A percentile compares a stretch with the other conserved stretches of the same genome.
These are phyloP conservation scores for Megastigmus dorsalis DNA, from an alignment of 2,888 invertebrate species.

Conservation along the genomic window DNA sequence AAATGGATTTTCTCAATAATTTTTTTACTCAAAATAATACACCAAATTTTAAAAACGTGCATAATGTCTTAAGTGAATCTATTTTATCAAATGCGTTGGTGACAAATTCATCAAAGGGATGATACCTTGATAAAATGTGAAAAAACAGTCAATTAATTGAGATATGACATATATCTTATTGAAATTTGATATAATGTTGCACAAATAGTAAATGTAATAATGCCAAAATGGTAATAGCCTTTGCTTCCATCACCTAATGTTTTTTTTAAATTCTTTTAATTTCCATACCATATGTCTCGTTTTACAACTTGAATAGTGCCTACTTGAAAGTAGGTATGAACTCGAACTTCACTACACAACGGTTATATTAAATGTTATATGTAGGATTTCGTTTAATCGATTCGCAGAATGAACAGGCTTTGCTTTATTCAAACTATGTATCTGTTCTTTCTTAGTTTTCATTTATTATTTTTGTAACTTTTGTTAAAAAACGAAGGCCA, in stretches of 20 bases:
- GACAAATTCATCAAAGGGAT: too few species aligned
- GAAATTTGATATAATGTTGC: constrained; percentile 59
- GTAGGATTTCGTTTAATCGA: constrained; percentile 29
- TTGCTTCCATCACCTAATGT: constrained; percentile 49
- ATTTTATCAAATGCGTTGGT: too few species aligned
- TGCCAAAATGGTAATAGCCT: constrained; percentile 57
- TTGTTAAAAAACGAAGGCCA: constrained; percentile 64
- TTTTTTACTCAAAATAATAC: too few species aligned
- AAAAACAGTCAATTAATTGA: too few species aligned
- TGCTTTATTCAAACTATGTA: constrained; percentile 56
- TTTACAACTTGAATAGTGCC: constrained; percentile 9
- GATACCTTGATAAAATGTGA: too few species aligned
- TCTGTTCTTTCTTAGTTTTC: constrained; percentile 54
- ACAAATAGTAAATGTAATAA: constrained; percentile 67
- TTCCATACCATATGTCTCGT: constrained; percentile 3
- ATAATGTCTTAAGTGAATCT: too few species aligned
- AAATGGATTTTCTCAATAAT: too few species aligned
- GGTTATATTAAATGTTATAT: constrained; percentile 23
- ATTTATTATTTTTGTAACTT: constrained; percentile 52
- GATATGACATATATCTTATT: neutral
- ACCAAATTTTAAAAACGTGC: too few species aligned
- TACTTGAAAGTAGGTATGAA: constrained; percentile 51
- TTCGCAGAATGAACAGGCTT: constrained; percentile 49
- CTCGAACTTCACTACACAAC: constrained; percentile 45
- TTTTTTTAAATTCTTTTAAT: neutral